phyloP scores from a whole-genome alignment of 2,113 vertebrate genomes.

The Halichoerus grypus region DNA sequence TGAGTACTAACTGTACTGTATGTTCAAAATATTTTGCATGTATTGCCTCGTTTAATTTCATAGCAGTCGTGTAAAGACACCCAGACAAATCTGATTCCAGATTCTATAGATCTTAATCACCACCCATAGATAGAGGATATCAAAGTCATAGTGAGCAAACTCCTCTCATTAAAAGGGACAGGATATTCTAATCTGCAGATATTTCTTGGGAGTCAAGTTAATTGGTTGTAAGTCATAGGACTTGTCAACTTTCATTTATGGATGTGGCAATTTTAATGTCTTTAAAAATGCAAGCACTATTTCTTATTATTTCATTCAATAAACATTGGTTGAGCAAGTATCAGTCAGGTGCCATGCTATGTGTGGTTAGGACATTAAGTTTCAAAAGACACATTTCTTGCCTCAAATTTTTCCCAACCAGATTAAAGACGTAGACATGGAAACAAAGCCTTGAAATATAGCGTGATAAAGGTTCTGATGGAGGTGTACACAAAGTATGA shows the following conservation, averaged over 20 bases:
- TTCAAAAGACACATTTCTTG: not conserved
- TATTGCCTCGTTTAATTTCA: not conserved
- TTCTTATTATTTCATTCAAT: constrained; percentile 25
- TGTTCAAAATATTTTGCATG: not conserved
- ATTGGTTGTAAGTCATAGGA: not conserved
- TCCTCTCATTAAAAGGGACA: not conserved
- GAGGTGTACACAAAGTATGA: not conserved
- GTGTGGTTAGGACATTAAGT: not conserved
- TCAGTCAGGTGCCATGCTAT: not conserved
- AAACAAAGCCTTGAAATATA: not conserved
- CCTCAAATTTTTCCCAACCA: not conserved
- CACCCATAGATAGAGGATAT: not conserved
- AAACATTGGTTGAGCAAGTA: not conserved
- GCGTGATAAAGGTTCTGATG: not conserved
- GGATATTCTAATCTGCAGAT: not conserved
- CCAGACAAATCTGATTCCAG: not conserved
- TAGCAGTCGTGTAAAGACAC: not conserved
- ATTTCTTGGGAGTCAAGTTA: not conserved
- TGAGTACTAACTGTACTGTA: not conserved
- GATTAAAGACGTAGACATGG: not conserved
- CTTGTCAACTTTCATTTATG: constrained; percentile 9
- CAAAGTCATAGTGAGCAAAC: not conserved
- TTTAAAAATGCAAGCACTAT: not conserved
- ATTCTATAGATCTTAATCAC: not conserved
- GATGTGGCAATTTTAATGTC: not conserved